A percentile compares a stretch with the other conserved stretches of the same genome.
phyloP scores from a whole-genome alignment of 2,888 invertebrate species.

The Aleiodes alternator region DNA sequence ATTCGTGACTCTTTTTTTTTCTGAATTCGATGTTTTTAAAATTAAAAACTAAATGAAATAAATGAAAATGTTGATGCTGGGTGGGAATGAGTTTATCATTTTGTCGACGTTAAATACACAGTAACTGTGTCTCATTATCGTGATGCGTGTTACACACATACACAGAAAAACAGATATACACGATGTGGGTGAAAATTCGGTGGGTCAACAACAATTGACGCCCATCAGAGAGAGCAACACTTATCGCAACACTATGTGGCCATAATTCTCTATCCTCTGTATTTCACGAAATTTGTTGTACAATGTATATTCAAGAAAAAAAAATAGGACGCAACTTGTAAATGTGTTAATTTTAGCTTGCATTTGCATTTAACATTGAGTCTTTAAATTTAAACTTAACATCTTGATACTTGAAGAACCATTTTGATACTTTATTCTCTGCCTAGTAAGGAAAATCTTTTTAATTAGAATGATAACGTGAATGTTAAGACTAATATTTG shows the following conservation, averaged over 20 bases:
- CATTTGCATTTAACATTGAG: slow-evolving; percentile 11
- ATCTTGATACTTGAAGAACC: neutral
- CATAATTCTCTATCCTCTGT: neutral
- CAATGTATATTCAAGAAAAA: slow-evolving; percentile 22
- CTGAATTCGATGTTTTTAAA: too few species aligned
- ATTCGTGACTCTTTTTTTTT: too few species aligned
- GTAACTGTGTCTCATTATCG: slow-evolving; percentile 23
- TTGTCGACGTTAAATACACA: slow-evolving; percentile 32
- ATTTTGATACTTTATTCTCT: neutral
- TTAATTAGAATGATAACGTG: slow-evolving; percentile 17
- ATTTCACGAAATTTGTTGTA: slow-evolving; percentile 14
- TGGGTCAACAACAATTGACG: slow-evolving; percentile 38
- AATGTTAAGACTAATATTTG: slow-evolving; percentile 7
- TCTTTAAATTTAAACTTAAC: slow-evolving; percentile 30
- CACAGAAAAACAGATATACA: neutral
- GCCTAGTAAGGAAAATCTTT: neutral
- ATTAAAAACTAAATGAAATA: neutral
- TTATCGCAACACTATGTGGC: neutral
- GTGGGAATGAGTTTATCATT: slow-evolving; percentile 22
- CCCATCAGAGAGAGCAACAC: neutral
- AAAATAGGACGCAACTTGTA: slow-evolving; percentile 1
- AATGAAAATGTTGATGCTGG: neutral
- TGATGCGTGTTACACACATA: slow-evolving; percentile 13
- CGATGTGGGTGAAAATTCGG: slow-evolving; percentile 37
- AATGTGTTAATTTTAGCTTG: slow-evolving; percentile 24